phyloP scores from a whole-genome alignment of 2,888 invertebrate genomes.

The Magallana nippona region DNA sequence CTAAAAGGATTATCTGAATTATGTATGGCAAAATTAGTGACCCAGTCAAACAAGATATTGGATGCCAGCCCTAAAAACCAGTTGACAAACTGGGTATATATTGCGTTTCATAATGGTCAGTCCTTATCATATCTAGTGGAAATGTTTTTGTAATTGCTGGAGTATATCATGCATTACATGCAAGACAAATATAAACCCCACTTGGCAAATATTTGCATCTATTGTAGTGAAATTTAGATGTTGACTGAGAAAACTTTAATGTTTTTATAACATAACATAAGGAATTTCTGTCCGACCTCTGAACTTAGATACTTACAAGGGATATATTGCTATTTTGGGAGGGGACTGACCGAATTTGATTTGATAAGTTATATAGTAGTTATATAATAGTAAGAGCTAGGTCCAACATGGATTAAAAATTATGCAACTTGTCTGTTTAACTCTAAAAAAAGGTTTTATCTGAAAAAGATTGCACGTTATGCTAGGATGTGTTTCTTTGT shows the following conservation, averaged over 20 bases:
- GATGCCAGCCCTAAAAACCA: not conserved
- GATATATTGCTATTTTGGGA: no score
- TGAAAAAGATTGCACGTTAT: not conserved
- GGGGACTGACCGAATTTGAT: no score
- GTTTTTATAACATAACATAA: conserved; percentile 3
- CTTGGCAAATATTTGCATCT: not conserved
- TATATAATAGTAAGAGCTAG: no score
- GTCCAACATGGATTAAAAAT: no score
- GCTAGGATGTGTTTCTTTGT: not conserved
- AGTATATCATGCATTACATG: conserved; percentile 4
- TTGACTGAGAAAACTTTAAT: conserved; percentile 15
- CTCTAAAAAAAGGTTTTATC: no score
- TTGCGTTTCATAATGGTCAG: not conserved
- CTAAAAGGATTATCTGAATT: conserved; percentile 13
- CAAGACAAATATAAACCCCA: conserved; percentile 7
- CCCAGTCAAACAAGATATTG: conserved; percentile 7
- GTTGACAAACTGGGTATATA: not conserved
- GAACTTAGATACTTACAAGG: no score
- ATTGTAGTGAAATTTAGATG: conserved; percentile 7
- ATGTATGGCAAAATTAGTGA: not conserved
- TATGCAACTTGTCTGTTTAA: no score
- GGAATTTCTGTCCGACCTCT: not conserved
- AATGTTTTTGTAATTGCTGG: conserved; percentile 1
- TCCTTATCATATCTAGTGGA: conserved; percentile 10
- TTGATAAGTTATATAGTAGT: no score